Conservation (phyloP, 2,888 invertebrate genomes). For the Parnassius apollo region DNA sequence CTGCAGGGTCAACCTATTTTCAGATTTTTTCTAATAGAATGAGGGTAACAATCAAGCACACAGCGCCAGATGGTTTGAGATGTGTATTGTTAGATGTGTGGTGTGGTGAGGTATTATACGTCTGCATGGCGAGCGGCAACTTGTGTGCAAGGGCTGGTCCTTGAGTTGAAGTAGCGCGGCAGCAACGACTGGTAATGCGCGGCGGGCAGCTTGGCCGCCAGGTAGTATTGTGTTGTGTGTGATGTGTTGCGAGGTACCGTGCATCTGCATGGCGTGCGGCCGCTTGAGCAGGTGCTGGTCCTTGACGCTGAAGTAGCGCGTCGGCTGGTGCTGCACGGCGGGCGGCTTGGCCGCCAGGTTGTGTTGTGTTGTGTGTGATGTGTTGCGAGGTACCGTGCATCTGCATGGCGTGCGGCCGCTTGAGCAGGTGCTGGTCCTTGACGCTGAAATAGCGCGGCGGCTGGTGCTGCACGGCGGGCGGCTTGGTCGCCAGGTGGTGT, state of each 20-base stretch:
- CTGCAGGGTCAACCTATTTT: no score
- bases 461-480: conserved; percentile 91
- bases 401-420: conserved; percentile 95
- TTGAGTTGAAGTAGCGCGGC: conserved; percentile 92
- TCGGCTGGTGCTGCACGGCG: conserved; percentile 90
- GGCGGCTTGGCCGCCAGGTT: conserved; percentile 93
- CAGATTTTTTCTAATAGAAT: no score
- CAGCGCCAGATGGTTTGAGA: no score
- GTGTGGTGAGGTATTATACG: conserved; percentile 74
- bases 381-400: conserved; percentile 75
- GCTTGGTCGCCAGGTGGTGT: conserved; percentile 87
- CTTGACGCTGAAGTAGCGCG: conserved; percentile 92
- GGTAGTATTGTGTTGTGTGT: conserved; percentile 67
- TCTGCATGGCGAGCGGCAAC: conserved; percentile 93
- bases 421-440: conserved; percentile 95
- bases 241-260: conserved; percentile 67
- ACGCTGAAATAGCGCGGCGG: conserved; percentile 92
- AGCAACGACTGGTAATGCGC: conserved; percentile 91
- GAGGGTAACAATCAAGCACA: no score
- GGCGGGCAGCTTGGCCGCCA: conserved; percentile 91
- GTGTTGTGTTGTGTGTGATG: neutral
- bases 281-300: conserved; percentile 96
- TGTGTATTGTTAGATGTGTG: no score
- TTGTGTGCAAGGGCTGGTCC: conserved; percentile 95
- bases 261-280: conserved; percentile 91